These are phyloP conservation scores for Bilobella aurantiaca DNA, from an alignment of 1,140 invertebrate species.

Conservation along the genomic window DNA sequence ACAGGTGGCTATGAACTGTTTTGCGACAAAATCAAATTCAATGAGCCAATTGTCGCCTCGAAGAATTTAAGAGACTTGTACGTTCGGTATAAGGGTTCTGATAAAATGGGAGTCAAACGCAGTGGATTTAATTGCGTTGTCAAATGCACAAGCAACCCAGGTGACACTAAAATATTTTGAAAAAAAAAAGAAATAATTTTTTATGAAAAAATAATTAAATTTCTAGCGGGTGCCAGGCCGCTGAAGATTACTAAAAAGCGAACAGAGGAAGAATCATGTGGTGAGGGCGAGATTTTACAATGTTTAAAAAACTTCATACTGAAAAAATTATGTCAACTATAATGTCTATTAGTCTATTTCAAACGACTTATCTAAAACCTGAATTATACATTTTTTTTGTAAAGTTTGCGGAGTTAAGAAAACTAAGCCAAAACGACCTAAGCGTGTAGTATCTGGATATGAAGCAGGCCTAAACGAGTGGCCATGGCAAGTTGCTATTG, in stretches of 20 bases:
- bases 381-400: too few relatives aligned
- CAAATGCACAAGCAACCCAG: too few relatives aligned
- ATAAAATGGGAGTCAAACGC: neutral
- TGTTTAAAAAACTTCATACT: neutral
- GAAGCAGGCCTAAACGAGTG: slow-evolving; percentile 6
- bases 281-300: neutral
- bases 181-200: neutral
- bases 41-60: neutral
- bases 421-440: neutral
- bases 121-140: neutral
- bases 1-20: neutral
- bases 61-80: neutral
- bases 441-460: slow-evolving; percentile 13
- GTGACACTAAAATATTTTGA: neutral
- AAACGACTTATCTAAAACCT: too few relatives aligned
- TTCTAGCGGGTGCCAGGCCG: neutral
- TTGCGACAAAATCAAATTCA: neutral
- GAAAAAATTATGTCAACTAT: too few relatives aligned
- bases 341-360: too few relatives aligned
- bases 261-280: neutral
- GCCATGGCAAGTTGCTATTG: slow-evolving; percentile 19
- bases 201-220: neutral
- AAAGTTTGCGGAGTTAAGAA: neutral
- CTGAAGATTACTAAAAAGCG: neutral
- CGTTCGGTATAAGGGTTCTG: neutral